Evolutionary conservation across 2,113 vertebrate genomes (phyloP), one percentile per base, ranked within the genome.

Genomic region (Mixornis gularis): DNA sequence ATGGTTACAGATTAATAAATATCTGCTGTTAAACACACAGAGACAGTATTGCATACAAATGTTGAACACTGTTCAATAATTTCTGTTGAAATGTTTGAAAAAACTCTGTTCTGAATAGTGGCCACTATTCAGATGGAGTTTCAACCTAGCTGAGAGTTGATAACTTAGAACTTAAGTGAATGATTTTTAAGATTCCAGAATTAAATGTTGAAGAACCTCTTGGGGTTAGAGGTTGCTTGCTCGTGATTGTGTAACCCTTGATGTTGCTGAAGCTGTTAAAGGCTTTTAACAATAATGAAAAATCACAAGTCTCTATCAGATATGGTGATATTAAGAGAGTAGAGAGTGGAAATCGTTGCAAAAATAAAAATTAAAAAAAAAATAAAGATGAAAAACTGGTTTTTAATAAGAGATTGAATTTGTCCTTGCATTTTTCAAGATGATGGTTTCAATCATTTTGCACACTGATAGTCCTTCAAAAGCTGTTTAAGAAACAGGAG

Each of bases 331-430:
- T 41, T 63, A 66, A 65, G 9, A 77, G 7, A 6, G 7, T 72
- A 64, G 12, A 55, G 16, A 55, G 5, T 8, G 76, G 12, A 80
- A 82, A 38, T 3, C 2, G 7, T 20, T 40, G 5, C 14, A 56
- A 36, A 68, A 30, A 25, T 1, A 48, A 71, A 49, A 77, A 43
- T 5, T 3, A 6, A n/a, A 46, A 52, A 11, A 53, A 30, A 19
- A 30, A 20, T 2, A 40, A 65, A 3, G 22, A 44, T 51, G 6
- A 5, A 58, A 80, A 71, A 27, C 0, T 8, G 4, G 0, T 41
- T 86, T 40, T 13, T 5, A 79, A 41, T 10, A 68, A 19, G 22
- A 82, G 48, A 58, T 11, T 30, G 0, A 36, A 49, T 38, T 79
- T 82, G 6, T 70, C 43, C 22, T 43, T 73, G 1, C 5, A 24